These are phyloP conservation scores for Ophion costatus DNA, from an alignment of 2,888 invertebrate species.

Conservation along the genomic window DNA sequence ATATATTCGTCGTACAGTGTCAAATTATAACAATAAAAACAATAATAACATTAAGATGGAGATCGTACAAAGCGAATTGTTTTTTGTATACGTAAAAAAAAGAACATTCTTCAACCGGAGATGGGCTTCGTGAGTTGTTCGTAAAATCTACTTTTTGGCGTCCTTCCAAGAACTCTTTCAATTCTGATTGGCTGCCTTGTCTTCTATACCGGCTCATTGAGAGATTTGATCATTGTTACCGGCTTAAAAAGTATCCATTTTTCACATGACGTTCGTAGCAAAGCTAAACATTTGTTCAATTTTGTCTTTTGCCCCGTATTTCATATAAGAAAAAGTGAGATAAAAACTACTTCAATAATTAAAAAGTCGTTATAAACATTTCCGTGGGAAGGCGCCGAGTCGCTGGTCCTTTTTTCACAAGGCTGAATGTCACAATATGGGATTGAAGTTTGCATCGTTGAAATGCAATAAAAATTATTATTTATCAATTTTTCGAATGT, in stretches of 20 bases:
- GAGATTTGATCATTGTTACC: too few relatives aligned
- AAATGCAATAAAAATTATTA: too few relatives aligned
- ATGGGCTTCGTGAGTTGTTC: background rate
- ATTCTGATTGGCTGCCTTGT: too few relatives aligned
- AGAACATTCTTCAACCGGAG: background rate
- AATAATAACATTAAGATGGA: slow-evolving; percentile 21
- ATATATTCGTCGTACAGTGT: slow-evolving; percentile 8
- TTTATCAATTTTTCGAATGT: too few relatives aligned
- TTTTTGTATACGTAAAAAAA: slow-evolving; percentile 10
- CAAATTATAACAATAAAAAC: slow-evolving; percentile 32
- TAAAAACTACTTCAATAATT: background rate
- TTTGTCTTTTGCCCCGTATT: background rate
- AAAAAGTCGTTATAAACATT: background rate
- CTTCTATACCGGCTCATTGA: background rate
- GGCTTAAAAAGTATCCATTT: background rate
- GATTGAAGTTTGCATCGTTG: too few relatives aligned
- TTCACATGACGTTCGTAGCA: background rate
- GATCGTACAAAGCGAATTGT: slow-evolving; percentile 13
- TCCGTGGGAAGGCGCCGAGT: background rate
- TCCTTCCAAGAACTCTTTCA: background rate
- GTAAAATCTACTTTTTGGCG: background rate
- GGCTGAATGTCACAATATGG: too few relatives aligned
- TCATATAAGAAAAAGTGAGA: background rate
- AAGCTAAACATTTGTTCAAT: background rate
- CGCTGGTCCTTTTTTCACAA: too few relatives aligned